Conservation (phyloP, 2,113 vertebrate species). For the Ochotona princeps region DNA sequence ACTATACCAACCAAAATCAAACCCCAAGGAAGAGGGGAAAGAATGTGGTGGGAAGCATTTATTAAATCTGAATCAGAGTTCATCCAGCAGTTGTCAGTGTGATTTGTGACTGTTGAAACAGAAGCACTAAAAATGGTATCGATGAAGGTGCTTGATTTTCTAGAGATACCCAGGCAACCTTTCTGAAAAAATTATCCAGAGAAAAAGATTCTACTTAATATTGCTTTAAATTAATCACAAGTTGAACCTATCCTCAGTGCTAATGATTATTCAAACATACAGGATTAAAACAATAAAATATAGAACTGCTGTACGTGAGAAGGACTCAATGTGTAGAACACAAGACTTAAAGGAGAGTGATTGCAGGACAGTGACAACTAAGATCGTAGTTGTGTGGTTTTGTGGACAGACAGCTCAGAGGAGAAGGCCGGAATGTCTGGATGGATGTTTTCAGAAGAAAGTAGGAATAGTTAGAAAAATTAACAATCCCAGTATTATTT, state of each 20-base stretch:
- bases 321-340: neutral
- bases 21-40: constrained; percentile 3
- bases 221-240: constrained; percentile 24
- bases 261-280: neutral
- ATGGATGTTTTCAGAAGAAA: neutral
- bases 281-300: constrained; percentile 1
- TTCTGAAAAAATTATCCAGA: constrained; percentile 2
- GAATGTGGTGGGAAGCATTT: neutral
- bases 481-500: neutral
- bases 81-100: neutral
- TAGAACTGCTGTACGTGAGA: neutral
- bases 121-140: neutral
- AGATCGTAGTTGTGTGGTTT: neutral
- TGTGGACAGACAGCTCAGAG: neutral
- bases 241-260: neutral
- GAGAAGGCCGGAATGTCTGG: neutral
- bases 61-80: neutral
- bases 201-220: constrained; percentile 1
- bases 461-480: neutral
- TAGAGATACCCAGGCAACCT: neutral
- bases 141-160: neutral
- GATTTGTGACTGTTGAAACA: neutral
- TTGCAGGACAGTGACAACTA: neutral
- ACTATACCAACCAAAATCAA: neutral
- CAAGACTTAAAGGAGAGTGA: neutral